Evolutionary conservation across 2,797 vertebrate genomes (phyloP), one percentile per base, ranked within the genome.

Genomic region (Hippoglossus hippoglossus): DNA sequence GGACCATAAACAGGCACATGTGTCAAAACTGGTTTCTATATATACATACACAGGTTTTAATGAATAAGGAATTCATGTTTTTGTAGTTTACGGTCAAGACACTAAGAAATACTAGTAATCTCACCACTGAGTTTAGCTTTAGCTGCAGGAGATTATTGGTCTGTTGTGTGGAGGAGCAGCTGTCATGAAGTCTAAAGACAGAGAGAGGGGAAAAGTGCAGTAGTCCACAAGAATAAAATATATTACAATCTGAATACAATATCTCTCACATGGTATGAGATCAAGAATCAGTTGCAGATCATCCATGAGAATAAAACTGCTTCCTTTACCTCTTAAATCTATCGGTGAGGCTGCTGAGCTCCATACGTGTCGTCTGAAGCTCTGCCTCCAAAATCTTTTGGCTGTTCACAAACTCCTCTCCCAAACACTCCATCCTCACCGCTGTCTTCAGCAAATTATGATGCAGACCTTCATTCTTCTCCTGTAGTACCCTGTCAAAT

Each of bases 391-490:
- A 49, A 52, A 90, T 59, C 61, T 93, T 93, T 58, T 94, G 94
- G 71, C 89, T 92, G 47, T 79, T 93, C 52, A 93, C 91, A 62
- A 95, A 93, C 63, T 95, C 94, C n/a, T 93, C 92, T 75, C 93
- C 94, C 61, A 94, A 84, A 81, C 83, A 91, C 67, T 94, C 94
- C 90, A 94, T 93, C 59, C 87, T 88, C 66, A 91, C 81, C 0
- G 94, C 88, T 4, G 93, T 94, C 80, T 94, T 85, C 22, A 91
- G 69, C 73, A 94, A 66, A 72, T 68, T 93, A 18, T 94, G 87
- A 21, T 94, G 93, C 56, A 95, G 87, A 39, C 91, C 92, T 63
- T 93, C 82, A 61, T 94, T 94, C 78, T 94, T 92, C 51, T 92
- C 89, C 67, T 93, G 90, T 18, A 94, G 77, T 22, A 82, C 71